Evolutionary conservation across 2,797 vertebrate species (phyloP), one percentile per base, ranked within the genome.

Genomic region (Sardinella longiceps): DNA sequence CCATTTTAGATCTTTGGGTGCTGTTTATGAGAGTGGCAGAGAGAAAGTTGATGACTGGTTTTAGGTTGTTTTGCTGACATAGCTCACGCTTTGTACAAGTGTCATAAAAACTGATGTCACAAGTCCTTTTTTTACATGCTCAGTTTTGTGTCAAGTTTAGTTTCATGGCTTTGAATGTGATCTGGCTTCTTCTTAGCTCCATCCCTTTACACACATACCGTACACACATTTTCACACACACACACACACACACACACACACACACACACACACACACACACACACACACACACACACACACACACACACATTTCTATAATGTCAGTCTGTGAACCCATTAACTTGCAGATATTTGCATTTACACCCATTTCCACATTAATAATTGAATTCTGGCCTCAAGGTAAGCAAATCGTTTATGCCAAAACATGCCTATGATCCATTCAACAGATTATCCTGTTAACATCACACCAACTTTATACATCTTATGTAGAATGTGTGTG

Each of bases 11-110:
- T 43, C 70, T 77, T 37, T 39, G 70, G 6, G 37, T 39, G 37
- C 37, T 39, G 5, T 39, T 77, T 43, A 23, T 56, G 33, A 82
- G 10, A 20, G 46, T 28, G 46, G 15, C 25, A 4, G 28, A 81
- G 80, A 81, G 50, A 50, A 81, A 81, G 51, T 82, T 51, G 50
- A 37, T 82, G 48, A 77, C 53, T 51, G 14, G 9, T 58, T 20
- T 56, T 82, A 7, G 23, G 53, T 60, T 6, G 28, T 23, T 66
- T 33, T 66, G 60, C 60, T 37, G 9, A 33, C 63, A 70, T 70
- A 1, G 30, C 63, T 33, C 28, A 70, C 14, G 30, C 60, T 1
- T 37, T 74, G 66, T 37, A 39, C 37, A 43, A 37, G 70, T 39
- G 70, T 6, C 18, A 11, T 33, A 18, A 14, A 33, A 33, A 30